Percentiles rank a stretch among this genome's conserved stretches.
phyloP scores from a whole-genome alignment of 2,797 vertebrate species.

The Melanotaenia maccullochi region DNA sequence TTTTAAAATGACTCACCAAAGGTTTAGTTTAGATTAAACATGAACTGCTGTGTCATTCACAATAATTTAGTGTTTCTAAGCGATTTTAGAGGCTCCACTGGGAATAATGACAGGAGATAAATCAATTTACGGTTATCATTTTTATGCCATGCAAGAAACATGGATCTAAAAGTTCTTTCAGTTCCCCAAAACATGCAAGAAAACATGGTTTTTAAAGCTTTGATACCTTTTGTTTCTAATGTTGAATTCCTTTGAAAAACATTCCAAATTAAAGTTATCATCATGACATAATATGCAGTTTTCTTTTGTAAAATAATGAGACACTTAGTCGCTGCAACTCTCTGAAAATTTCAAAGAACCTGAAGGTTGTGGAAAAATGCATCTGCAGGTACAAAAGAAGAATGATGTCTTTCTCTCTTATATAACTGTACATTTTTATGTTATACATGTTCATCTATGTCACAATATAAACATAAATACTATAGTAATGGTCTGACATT shows the following conservation, averaged over 20 bases:
- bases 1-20: no score
- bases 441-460: slow-evolving; percentile 38
- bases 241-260: neutral
- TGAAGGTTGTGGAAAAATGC: neutral
- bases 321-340: no score
- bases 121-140: neutral
- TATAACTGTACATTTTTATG: slow-evolving; percentile 21
- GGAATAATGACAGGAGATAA: no score
- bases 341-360: no score
- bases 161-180: neutral
- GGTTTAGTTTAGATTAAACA: no score
- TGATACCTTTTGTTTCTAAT: neutral
- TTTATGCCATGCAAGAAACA: neutral
- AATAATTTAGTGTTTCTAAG: no score
- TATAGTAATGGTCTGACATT: slow-evolving; percentile 37
- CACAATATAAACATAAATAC: slow-evolving; percentile 64
- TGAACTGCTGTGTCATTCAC: no score
- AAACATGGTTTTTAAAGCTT: neutral
- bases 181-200: neutral
- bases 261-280: neutral
- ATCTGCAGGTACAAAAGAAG: slow-evolving; percentile 27
- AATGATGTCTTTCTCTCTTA: slow-evolving; percentile 18
- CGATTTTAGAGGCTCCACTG: no score
- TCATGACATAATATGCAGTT: no score
- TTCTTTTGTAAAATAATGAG: no score